A percentile compares a stretch with the other conserved stretches of the same genome.
phyloP scores from a whole-genome alignment of 1,140 invertebrate genomes.

The Drosophila mauritiana region DNA sequence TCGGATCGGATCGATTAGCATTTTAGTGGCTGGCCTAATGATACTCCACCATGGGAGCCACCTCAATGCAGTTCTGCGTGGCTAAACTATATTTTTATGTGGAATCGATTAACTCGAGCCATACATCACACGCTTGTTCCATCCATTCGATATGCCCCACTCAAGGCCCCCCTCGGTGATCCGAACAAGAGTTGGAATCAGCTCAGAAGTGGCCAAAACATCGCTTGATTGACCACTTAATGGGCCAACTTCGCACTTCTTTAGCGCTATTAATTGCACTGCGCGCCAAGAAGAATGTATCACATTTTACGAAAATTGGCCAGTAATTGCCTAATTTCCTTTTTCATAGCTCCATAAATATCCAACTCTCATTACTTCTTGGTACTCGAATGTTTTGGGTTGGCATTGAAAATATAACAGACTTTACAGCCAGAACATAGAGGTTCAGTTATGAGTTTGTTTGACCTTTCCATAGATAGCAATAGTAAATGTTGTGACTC shows the following conservation, averaged over 20 bases:
- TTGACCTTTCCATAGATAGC: neutral
- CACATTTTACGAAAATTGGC: conserved; percentile 22
- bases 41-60: conserved; percentile 44
- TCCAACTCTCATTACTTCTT: neutral
- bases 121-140: conserved; percentile 59
- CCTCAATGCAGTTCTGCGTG: conserved; percentile 52
- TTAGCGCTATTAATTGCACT: conserved; percentile 20
- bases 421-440: neutral
- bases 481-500: neutral
- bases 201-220: conserved; percentile 27
- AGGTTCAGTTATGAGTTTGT: neutral
- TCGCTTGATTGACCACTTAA: conserved; percentile 36
- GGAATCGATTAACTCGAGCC: conserved; percentile 50
- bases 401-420: neutral
- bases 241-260: conserved; percentile 37
- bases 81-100: conserved; percentile 58
- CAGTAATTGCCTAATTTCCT: conserved; percentile 33
- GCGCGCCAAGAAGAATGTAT: conserved; percentile 17
- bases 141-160: conserved; percentile 46
- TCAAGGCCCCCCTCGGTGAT: conserved; percentile 41
- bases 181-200: conserved; percentile 27
- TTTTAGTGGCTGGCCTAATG: conserved; percentile 72
- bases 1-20: conserved; percentile 66
- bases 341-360: conserved; percentile 19
- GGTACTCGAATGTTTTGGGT: neutral